phyloP scores from a whole-genome alignment of 2,113 vertebrate species.

The Serilophus lunatus region DNA sequence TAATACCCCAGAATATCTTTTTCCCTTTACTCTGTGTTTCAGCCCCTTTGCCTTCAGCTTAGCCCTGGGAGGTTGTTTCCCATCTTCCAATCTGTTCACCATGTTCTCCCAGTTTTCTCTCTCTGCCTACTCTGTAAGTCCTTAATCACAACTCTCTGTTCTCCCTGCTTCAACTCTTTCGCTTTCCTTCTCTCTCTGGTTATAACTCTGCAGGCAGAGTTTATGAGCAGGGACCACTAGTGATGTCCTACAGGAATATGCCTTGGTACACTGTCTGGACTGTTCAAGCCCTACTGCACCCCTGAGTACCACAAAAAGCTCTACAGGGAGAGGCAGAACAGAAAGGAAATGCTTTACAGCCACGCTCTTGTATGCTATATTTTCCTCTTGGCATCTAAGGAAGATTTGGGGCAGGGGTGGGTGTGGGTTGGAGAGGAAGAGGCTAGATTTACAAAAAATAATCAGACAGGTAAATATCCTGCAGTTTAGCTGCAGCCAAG shows the following conservation, averaged over 20 bases:
- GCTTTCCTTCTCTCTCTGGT: not conserved
- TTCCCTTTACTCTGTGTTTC: not conserved
- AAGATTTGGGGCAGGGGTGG: not conserved
- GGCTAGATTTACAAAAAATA: constrained; percentile 47
- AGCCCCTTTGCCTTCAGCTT: not conserved
- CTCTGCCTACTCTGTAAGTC: not conserved
- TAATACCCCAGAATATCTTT: not conserved
- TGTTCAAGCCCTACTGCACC: constrained; percentile 44
- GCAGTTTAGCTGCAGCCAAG: not conserved
- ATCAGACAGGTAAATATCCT: constrained; percentile 53
- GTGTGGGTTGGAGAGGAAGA: not conserved
- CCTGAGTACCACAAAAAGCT: constrained; percentile 43
- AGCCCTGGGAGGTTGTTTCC: not conserved
- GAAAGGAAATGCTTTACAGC: constrained; percentile 39
- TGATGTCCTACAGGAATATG: constrained; percentile 21
- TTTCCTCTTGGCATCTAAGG: not conserved
- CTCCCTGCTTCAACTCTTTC: not conserved
- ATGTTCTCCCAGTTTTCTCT: not conserved
- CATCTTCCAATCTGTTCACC: not conserved
- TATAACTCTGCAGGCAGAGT: not conserved
- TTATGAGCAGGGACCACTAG: constrained; percentile 9
- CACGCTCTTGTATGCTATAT: constrained; percentile 11
- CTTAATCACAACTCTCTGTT: not conserved
- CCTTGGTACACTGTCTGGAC: constrained; percentile 44
- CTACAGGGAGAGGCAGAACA: not conserved